Evolutionary conservation across 1,140 invertebrate species (phyloP), one percentile per base, ranked within the genome.

Genomic region (Homalodisca vitripennis): DNA sequence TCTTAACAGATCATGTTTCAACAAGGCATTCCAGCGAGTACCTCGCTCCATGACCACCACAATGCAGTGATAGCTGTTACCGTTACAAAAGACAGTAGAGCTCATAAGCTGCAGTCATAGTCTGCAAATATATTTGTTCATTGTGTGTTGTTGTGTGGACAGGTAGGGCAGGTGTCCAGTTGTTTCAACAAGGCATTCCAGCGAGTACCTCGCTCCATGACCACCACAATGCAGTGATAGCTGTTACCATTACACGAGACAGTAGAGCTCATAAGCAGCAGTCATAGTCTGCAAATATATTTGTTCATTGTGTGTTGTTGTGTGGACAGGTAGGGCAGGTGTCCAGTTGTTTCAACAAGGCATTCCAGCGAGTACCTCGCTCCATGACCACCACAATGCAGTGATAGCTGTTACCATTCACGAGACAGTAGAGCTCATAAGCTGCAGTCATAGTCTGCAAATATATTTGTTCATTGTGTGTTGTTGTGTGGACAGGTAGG

Each of bases 281-380:
- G 80, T 77, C 75, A 83, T 72, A 75, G 82, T 71, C 31, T 53
- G 70, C 78, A 75, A 72, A 88, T 83, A 84, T 87, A 80, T 80
- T 85, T 90, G 67, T 93, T 97, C 76, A 93, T 95, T 81, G 92
- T 95, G n/a, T n/a, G n/a, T n/a, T n/a, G n/a, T n/a, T n/a, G n/a
- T n/a, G n/a, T n/a, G n/a, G n/a, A n/a, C 72, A 89, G 88, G 87
- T 90, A 34, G 86, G 85, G 17, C 86, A 86, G 79, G 85, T n/a
- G n/a, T n/a, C n/a, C n/a, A n/a, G n/a, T n/a, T 94, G 93, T 78
- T 98, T 98, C 81, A 91, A 92, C 1, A 94, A 94, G 79, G 94
- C 94, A 17, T 97, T 98, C 78, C 89, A 93, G 75, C 86, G 90
- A 69, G 86, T 91, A 72, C 89, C 91, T 13, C 83, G 87, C 51